These are phyloP conservation scores for Sminthurinus aureus DNA, from an alignment of 2,888 invertebrate species.

Conservation along the genomic window DNA sequence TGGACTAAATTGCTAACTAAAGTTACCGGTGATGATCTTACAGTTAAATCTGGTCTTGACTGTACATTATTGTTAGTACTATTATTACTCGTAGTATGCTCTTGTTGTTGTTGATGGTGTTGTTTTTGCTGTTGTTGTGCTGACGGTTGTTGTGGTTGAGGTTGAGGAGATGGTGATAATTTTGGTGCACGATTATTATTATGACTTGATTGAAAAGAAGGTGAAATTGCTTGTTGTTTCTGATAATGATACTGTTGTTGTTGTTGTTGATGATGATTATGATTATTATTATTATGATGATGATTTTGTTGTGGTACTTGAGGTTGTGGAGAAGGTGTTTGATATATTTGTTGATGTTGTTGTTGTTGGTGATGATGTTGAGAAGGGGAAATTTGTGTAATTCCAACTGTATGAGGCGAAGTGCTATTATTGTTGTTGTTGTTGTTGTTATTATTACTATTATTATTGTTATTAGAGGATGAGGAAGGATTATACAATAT, in stretches of 20 bases:
- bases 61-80: background rate
- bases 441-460: too few species aligned
- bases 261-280: background rate
- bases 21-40: background rate
- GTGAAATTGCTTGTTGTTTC: conserved; percentile 1
- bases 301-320: background rate
- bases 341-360: background rate
- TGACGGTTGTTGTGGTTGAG: conserved; percentile 8
- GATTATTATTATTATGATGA: background rate
- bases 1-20: background rate
- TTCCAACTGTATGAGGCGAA: too few species aligned
- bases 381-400: background rate
- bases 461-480: background rate
- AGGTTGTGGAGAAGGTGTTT: background rate
- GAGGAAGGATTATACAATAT: background rate
- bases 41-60: conserved; percentile 7
- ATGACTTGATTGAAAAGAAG: background rate
- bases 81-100: background rate
- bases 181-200: background rate
- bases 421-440: too few species aligned
- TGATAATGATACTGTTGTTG: background rate
- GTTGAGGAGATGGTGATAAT: conserved; percentile 24
- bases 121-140: background rate
- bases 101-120: background rate
- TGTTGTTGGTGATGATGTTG: conserved; percentile 22